Evolutionary conservation across 2,113 vertebrate species (phyloP).

Genomic region (Psilopogon haemacephalus): DNA sequence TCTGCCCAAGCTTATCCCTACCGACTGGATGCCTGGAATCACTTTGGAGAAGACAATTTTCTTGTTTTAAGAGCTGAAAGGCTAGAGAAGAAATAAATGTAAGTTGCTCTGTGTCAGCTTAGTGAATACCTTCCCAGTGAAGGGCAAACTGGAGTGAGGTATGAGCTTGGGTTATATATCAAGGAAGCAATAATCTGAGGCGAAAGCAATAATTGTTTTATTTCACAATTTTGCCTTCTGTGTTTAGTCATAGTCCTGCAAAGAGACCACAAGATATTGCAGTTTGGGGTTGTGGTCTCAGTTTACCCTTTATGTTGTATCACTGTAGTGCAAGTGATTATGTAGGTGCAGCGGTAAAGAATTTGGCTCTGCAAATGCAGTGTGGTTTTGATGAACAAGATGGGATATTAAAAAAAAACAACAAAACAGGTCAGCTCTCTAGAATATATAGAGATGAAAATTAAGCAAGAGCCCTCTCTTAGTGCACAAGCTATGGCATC

Average conservation of each 20-base stretch:
- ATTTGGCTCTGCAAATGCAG: neutral
- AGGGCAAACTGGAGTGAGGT: neutral
- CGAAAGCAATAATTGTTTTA: neutral
- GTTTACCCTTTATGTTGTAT: neutral
- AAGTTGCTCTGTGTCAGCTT: neutral
- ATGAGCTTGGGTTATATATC: neutral
- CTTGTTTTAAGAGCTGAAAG: neutral
- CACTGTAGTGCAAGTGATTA: neutral
- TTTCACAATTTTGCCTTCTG: neutral
- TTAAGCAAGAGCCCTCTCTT: neutral
- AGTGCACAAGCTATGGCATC: neutral
- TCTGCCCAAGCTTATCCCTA: neutral
- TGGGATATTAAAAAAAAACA: neutral
- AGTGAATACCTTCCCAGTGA: neutral
- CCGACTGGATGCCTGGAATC: neutral
- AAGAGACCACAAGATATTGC: neutral
- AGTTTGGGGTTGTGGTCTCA: neutral
- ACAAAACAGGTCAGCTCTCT: neutral
- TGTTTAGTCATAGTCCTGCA: neutral
- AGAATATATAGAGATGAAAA: neutral
- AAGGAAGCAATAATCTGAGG: neutral
- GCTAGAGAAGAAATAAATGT: neutral
- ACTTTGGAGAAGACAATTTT: fast-evolving
- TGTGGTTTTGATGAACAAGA: neutral
- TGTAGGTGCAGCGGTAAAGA: neutral